These are phyloP conservation scores for Tetraodon nigroviridis DNA, from an alignment of 2,113 vertebrate species.

Conservation along the genomic window DNA sequence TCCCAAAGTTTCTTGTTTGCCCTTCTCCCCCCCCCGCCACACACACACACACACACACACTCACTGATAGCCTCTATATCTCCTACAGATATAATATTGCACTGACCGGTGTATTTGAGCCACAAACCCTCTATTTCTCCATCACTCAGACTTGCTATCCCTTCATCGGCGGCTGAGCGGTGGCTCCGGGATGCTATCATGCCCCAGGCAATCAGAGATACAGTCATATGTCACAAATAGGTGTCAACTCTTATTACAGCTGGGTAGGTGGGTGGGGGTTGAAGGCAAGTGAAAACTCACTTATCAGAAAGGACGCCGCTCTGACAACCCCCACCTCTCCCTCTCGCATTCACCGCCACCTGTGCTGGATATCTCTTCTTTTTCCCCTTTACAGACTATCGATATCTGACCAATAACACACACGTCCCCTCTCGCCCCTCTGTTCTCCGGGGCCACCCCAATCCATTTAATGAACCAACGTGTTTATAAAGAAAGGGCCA, in stretches of 20 bases:
- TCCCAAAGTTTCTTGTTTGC: conserved; percentile 11
- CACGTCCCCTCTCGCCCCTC: conserved; percentile 50
- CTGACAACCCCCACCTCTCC: conserved; percentile 42
- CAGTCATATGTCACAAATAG: conserved; percentile 81
- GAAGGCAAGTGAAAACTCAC: conserved; percentile 63
- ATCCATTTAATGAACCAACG: conserved; percentile 59
- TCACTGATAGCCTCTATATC: conserved; percentile 25
- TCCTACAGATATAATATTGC: conserved; percentile 40
- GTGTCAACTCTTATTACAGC: conserved; percentile 81
- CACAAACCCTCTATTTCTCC: conserved; percentile 54
- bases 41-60: neutral
- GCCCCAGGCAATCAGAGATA: conserved; percentile 74
- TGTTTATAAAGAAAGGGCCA: conserved; percentile 16
- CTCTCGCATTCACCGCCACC: conserved; percentile 38
- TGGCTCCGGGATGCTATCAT: conserved; percentile 71
- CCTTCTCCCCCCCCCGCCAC: neutral
- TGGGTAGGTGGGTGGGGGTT: conserved; percentile 25
- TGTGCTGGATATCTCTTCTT: conserved; percentile 47
- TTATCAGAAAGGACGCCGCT: conserved; percentile 77
- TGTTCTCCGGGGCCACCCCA: conserved; percentile 31
- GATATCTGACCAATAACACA: conserved; percentile 60
- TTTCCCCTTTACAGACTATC: conserved; percentile 43
- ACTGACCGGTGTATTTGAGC: conserved; percentile 49
- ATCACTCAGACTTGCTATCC: conserved; percentile 50
- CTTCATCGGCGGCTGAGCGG: conserved; percentile 61